Percentiles rank a stretch among this genome's conserved stretches.
These are phyloP conservation scores for Crotalus helleri DNA, from an alignment of 2,113 vertebrate species.

Conservation along the genomic window DNA sequence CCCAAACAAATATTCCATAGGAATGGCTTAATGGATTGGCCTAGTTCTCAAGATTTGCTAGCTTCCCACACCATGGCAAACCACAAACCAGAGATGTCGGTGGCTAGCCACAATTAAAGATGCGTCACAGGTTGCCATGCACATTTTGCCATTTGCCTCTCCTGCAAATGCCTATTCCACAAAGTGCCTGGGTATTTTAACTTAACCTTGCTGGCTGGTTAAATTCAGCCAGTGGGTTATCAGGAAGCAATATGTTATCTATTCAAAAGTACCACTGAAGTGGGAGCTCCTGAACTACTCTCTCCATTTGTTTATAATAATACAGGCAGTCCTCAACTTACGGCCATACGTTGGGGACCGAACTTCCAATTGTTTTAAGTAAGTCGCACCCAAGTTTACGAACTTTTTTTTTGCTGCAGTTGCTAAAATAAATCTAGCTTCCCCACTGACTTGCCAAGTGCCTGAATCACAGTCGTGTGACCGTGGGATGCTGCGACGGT, in stretches of 20 bases:
- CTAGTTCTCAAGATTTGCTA: neutral
- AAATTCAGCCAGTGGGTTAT: neutral
- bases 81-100: neutral
- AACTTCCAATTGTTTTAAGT: neutral
- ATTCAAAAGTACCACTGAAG: neutral
- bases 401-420: neutral
- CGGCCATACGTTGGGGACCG: neutral
- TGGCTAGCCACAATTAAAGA: neutral
- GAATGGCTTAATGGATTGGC: neutral
- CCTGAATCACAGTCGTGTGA: neutral
- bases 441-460: neutral
- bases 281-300: neutral
- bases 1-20: neutral
- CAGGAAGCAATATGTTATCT: neutral
- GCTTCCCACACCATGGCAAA: neutral
- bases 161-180: neutral
- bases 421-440: neutral
- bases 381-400: neutral
- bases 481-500: neutral
- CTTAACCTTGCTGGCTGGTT: neutral
- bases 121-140: neutral
- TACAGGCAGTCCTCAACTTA: neutral
- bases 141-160: neutral
- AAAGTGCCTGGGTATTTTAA: neutral
- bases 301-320: neutral